These are phyloP conservation scores for Gobio occitaniae DNA, from an alignment of 2,797 vertebrate genomes.

Conservation along the genomic window DNA sequence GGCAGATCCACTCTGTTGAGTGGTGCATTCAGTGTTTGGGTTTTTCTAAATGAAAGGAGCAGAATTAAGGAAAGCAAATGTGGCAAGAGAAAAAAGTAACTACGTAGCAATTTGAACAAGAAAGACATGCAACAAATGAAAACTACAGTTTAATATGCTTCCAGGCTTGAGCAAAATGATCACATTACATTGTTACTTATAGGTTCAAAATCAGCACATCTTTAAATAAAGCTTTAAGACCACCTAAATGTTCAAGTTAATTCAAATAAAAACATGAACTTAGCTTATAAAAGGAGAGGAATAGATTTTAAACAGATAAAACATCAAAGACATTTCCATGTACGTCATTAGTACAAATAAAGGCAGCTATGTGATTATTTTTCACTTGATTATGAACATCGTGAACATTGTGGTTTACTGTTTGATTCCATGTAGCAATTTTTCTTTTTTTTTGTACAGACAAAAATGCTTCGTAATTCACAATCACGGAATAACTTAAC, in stretches of 20 bases:
- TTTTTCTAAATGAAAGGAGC: not conserved
- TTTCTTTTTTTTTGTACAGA: not conserved
- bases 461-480: not conserved
- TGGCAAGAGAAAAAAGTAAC: not conserved
- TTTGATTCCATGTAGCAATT: constrained; percentile 35
- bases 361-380: constrained; percentile 61
- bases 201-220: constrained; percentile 70
- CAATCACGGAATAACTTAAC: constrained; percentile 32
- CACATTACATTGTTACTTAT: constrained; percentile 66
- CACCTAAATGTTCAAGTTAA: constrained; percentile 56
- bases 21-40: not conserved
- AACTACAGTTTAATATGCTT: constrained; percentile 20
- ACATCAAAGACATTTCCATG: constrained; percentile 63
- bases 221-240: constrained; percentile 60
- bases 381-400: constrained; percentile 23
- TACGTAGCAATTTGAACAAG: not conserved
- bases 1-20: not conserved
- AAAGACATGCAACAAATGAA: not conserved
- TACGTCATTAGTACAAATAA: constrained; percentile 63
- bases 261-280: constrained; percentile 59
- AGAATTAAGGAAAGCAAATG: not conserved
- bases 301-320: constrained; percentile 68
- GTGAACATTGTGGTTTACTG: constrained; percentile 55
- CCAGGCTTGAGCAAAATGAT: not conserved
- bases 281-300: constrained; percentile 65